Conservation (phyloP, 2,113 vertebrate genomes). For the Pteronura brasiliensis region DNA sequence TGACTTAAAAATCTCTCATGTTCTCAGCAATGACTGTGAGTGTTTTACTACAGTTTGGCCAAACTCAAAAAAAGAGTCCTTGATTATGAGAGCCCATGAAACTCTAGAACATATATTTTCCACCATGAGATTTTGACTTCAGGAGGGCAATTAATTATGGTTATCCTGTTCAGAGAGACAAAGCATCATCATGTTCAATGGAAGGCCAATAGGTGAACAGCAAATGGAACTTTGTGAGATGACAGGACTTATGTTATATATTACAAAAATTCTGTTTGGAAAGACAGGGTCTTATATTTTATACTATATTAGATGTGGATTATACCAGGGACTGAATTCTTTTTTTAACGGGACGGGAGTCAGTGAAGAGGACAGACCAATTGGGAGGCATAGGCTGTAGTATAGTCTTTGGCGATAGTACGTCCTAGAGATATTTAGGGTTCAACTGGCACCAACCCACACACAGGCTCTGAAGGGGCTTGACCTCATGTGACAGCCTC, state of each 20-base stretch:
- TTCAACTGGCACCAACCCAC: background rate
- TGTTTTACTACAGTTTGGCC: background rate
- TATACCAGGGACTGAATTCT: background rate
- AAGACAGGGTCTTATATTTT: background rate
- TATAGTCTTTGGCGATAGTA: background rate
- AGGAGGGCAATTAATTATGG: background rate
- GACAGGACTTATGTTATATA: background rate
- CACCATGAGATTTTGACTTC: background rate
- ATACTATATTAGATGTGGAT: background rate
- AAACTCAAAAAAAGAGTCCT: background rate
- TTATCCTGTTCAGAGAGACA: background rate
- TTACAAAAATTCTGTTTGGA: background rate
- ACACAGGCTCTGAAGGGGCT: fast-evolving
- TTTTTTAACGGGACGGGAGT: background rate
- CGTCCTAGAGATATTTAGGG: background rate
- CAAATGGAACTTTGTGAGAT: background rate
- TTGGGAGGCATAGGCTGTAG: background rate
- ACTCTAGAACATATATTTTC: background rate
- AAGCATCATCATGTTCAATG: background rate
- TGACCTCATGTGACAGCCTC: background rate
- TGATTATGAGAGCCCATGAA: background rate
- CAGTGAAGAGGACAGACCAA: background rate
- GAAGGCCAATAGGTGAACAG: background rate
- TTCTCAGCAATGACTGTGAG: background rate
- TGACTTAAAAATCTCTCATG: background rate